Evolutionary conservation across 2,797 vertebrate genomes (phyloP).

Genomic region (Naso thynnoides): DNA sequence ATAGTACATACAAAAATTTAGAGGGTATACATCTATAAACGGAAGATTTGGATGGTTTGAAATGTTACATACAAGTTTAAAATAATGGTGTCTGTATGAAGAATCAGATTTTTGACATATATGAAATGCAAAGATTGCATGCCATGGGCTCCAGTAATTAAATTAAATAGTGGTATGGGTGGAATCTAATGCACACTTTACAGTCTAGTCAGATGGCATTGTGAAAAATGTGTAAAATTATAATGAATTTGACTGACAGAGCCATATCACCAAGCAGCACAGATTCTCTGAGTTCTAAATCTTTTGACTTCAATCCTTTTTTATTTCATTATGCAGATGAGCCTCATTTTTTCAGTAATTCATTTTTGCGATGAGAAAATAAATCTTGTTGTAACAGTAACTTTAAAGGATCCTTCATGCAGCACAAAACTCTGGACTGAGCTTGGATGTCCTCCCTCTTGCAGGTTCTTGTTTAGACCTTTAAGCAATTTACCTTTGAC

Average conservation of each 20-base stretch:
- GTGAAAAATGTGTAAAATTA: conserved; percentile 40
- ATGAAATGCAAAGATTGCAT: no score
- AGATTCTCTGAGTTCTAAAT: conserved; percentile 6
- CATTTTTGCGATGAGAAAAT: conserved; percentile 10
- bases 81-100: no score
- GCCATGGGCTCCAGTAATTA: no score
- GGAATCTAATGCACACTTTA: no score
- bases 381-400: background rate
- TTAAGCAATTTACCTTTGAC: conserved; percentile 72
- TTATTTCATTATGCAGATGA: no score
- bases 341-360: background rate
- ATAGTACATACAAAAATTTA: no score
- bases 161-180: no score
- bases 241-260: conserved; percentile 28
- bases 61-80: no score
- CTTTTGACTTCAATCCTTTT: conserved; percentile 10
- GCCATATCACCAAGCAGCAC: conserved; percentile 6
- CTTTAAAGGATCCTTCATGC: conserved; percentile 5
- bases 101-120: no score
- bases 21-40: no score
- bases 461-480: conserved; percentile 55
- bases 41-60: no score
- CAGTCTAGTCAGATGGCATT: conserved; percentile 2
- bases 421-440: conserved; percentile 3
- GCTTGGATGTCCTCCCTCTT: conserved; percentile 11